Base-by-base conservation (phyloP, 2,113 vertebrate species). In the Phaetusa simplex region DNA sequence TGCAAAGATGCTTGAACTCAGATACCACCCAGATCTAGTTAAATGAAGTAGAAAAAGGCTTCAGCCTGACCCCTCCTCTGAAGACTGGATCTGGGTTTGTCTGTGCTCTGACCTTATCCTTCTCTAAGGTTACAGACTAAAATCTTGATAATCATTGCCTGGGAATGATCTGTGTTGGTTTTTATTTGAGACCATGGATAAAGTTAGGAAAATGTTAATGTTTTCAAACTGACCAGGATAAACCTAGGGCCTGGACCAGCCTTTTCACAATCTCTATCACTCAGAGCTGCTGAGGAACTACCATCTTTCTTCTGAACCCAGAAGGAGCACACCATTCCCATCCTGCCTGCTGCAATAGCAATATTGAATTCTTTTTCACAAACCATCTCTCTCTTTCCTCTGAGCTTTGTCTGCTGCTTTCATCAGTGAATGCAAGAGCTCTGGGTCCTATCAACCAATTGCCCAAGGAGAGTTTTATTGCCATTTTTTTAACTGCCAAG, bases 371-470 rank as follows among this genome's bases (percentile, higher is more conserved):
- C 29, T 81, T 80, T 62, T 53, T 19, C 84, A 43, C 6, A 83
- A 70, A 73, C 30, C 50, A 71, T 29, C 23, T 88, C 59, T 42
- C 32, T 69, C 42, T 92, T 77, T 73, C 49, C 71, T 36, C 24
- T 45, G 36, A 43, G 34, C 26, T 66, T 70, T 80, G 9, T 43
- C 67, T 77, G 52, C 22, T 2, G 1, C 55, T 93, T 85, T 50
- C 42, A 47, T 3, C 69, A 77, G 69, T 59, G 93, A 88, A 82
- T 36, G 53, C 38, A 55, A 58, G 93, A 92, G 62, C 71, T 95
- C 92, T 93, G 90, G 67, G 76, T 81, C 78, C 86, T 76, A 38
- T 87, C 88, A 93, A 67, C 72, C 59, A 64, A 65, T 81, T 91
- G 70, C 52, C 81, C 81, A 89, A 66, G 9, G 58, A 89, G 62